Evolutionary conservation across 2,797 vertebrate genomes (phyloP).

Genomic region (Myioborus melanocephalus): DNA sequence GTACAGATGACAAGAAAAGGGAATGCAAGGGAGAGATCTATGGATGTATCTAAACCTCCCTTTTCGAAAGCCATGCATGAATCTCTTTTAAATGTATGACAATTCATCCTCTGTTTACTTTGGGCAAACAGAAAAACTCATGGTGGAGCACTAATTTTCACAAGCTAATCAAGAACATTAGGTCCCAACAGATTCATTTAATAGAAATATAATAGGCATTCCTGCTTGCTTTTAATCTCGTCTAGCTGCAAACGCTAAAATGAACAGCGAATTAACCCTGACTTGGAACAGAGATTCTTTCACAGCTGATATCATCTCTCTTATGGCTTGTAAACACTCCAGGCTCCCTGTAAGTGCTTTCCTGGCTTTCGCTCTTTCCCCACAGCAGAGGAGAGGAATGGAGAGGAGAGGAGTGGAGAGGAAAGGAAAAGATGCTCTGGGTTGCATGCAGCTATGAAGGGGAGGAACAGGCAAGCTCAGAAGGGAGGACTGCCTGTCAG

Average conservation of each 20-base stretch:
- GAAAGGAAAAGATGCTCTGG: background rate
- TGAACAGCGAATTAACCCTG: slow-evolving; percentile 79
- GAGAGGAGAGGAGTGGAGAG: background rate
- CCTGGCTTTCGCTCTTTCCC: slow-evolving; percentile 58
- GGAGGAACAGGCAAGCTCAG: slow-evolving; percentile 54
- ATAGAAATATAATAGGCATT: slow-evolving; percentile 81
- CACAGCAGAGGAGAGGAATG: slow-evolving; percentile 29
- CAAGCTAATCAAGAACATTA: slow-evolving; percentile 79
- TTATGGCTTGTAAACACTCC: slow-evolving; percentile 68
- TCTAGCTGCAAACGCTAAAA: slow-evolving; percentile 74
- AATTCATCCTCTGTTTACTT: slow-evolving; percentile 77
- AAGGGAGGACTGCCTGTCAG: slow-evolving; percentile 53
- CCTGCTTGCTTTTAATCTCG: slow-evolving; percentile 76
- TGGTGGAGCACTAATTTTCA: slow-evolving; percentile 63
- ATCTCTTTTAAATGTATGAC: slow-evolving; percentile 67
- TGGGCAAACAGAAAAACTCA: slow-evolving; percentile 77
- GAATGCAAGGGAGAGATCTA: slow-evolving; percentile 45
- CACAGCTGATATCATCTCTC: slow-evolving; percentile 75
- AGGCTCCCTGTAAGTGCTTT: slow-evolving; percentile 61
- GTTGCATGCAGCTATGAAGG: slow-evolving; percentile 58
- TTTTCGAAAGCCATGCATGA: slow-evolving; percentile 49
- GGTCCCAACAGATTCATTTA: slow-evolving; percentile 77
- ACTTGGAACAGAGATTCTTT: slow-evolving; percentile 72
- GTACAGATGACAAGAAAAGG: slow-evolving; percentile 49
- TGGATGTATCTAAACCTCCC: slow-evolving; percentile 33